Conservation (phyloP, 1,140 invertebrate genomes). For the Euwallacea fornicatus region DNA sequence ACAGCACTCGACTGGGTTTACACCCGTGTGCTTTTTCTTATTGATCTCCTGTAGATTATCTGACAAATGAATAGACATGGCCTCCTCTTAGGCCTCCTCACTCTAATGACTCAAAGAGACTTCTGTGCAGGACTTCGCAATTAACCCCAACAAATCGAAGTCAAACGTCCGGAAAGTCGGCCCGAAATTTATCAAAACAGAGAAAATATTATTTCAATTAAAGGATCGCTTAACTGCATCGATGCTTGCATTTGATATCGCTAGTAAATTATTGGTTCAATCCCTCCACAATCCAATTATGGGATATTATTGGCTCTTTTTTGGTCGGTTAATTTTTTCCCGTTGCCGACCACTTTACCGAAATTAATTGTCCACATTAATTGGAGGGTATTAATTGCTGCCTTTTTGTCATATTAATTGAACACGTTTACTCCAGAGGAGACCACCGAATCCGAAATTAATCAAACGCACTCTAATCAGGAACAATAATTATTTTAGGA, state of each 20-base stretch:
- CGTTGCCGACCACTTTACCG: constrained; percentile 9
- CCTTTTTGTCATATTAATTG: constrained; percentile 17
- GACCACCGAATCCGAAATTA: too few relatives aligned
- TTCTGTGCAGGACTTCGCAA: not conserved
- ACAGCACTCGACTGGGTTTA: too few relatives aligned
- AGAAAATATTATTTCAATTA: constrained; percentile 33
- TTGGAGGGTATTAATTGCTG: constrained; percentile 18
- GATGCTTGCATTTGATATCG: constrained; percentile 35
- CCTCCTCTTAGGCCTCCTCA: too few relatives aligned
- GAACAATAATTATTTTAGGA: too few relatives aligned
- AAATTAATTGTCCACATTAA: constrained; percentile 27
- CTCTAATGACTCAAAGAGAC: too few relatives aligned
- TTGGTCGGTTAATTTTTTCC: constrained; percentile 42
- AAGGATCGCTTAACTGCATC: constrained; percentile 33
- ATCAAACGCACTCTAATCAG: too few relatives aligned
- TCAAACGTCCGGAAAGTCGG: not conserved
- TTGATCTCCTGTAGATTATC: too few relatives aligned
- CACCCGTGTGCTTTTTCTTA: too few relatives aligned
- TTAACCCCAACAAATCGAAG: not conserved
- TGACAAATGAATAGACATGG: too few relatives aligned
- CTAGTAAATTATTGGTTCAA: constrained; percentile 34
- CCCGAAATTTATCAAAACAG: constrained; percentile 22
- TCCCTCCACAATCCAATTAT: constrained; percentile 38
- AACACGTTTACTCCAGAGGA: not conserved
- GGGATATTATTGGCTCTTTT: constrained; percentile 40